Evolutionary conservation across 2,797 vertebrate genomes (phyloP), one percentile per base, ranked within the genome.

Genomic region (Xiphorhynchus erythropygius): DNA sequence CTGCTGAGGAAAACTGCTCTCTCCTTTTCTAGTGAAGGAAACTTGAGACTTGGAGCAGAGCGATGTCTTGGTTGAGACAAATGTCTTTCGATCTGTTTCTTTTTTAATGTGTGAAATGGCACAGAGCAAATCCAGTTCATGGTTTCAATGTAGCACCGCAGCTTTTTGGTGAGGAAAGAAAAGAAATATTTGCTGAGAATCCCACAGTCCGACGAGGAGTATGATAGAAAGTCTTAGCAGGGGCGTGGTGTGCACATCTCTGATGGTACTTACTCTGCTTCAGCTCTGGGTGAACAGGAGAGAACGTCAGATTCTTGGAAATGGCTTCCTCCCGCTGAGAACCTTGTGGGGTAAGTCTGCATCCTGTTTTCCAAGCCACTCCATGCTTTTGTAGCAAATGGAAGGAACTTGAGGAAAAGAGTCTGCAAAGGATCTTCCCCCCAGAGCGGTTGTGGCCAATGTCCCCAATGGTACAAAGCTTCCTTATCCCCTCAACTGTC

Each of bases 61-160:
- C n/a, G 32, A 95, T 96, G 83, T 67, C 82, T 22, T 77, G 93
- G 49, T 79, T 69, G 89, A 93, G 94, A 91, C 89, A 85, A 89
- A 76, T 10, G 2, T 76, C 96, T 95, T 97, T 87, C 32, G 4
- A 92, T 68, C 52, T 1, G 1, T 84, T 96, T 73, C 7, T 55
- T 89, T 96, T 52, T 42, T 77, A 86, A 85, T 1, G 1, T 64
- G 57, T 14, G 5, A 84, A 93, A 69, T 53, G 64, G 84, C 68
- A 63, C 56, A 39, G 73, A 94, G 75, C 67, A 76, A 88, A 88
- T 59, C 79, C 71, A 56, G 82, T 41, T 90, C 64, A 32, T 2
- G 10, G 80, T 84, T 95, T 88, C 64, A 95, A 94, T 89, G 93
- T 95, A 95, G 94, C 57, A 47, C 88, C 82, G 80, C 83, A 73